These are phyloP conservation scores for Gymnodraco acuticeps DNA, from an alignment of 2,797 vertebrate genomes.

Conservation along the genomic window DNA sequence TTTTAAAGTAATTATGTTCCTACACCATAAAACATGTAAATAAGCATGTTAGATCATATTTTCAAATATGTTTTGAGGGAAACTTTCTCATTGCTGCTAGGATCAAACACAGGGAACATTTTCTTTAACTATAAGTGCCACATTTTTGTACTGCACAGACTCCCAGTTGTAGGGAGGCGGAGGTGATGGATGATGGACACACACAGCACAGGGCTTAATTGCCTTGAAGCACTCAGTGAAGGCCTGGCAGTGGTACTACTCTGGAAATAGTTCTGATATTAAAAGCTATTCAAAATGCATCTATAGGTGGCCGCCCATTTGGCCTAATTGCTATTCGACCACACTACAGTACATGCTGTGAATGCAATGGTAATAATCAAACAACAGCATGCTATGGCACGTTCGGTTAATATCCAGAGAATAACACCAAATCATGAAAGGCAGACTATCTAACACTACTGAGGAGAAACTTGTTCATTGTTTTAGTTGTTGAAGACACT, in stretches of 20 bases:
- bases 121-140: constrained; percentile 3
- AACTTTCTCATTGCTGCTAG: background rate
- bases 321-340: constrained; percentile 4
- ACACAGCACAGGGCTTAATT: background rate
- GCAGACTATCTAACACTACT: background rate
- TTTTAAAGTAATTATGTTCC: background rate
- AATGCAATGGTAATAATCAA: constrained; percentile 7
- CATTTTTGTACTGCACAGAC: background rate
- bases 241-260: constrained; percentile 11
- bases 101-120: constrained; percentile 1
- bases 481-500: background rate
- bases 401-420: background rate
- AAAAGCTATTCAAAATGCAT: constrained; percentile 35
- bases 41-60: background rate
- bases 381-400: background rate
- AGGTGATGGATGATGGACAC: constrained; percentile 14
- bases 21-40: background rate
- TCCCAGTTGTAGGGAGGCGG: background rate
- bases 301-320: constrained; percentile 4
- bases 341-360: constrained; percentile 4
- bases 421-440: background rate
- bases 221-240: constrained; percentile 15
- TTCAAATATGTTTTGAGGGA: background rate
- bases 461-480: background rate
- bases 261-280: constrained; percentile 22